Conservation (phyloP, 2,113 vertebrate genomes). For the Pogona vitticeps region DNA sequence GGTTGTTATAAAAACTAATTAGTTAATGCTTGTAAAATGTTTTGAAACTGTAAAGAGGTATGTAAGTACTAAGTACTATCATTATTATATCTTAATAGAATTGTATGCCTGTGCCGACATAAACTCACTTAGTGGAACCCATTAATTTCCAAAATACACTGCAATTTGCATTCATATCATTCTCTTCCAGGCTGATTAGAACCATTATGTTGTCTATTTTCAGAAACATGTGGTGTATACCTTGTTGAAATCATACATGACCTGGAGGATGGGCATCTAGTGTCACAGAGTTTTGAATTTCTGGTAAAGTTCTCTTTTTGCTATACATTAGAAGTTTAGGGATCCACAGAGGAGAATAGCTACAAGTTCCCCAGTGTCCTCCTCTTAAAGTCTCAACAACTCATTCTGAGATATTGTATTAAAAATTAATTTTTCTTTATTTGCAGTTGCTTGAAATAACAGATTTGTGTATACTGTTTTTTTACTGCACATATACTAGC, state of each 20-base stretch:
- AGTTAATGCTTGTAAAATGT: constrained; percentile 39
- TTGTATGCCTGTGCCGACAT: constrained; percentile 33
- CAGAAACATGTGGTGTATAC: background rate
- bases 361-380: no score
- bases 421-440: no score
- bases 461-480: no score
- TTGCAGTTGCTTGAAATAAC: no score
- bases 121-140: constrained; percentile 39
- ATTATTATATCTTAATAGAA: constrained; percentile 45
- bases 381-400: no score
- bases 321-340: no score
- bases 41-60: constrained; percentile 45
- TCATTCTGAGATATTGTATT: no score
- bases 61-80: constrained; percentile 39
- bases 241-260: background rate
- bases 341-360: no score
- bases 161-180: constrained; percentile 17
- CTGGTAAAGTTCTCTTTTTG: no score
- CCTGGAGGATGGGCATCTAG: no score
- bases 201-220: constrained; percentile 9
- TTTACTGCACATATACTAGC: no score
- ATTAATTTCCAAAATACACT: constrained; percentile 33
- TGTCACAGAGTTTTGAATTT: no score
- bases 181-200: background rate
- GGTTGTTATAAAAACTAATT: constrained; percentile 36